Evolutionary conservation across 2,888 invertebrate genomes (phyloP).

Genomic region (Galerucella nymphaeae): DNA sequence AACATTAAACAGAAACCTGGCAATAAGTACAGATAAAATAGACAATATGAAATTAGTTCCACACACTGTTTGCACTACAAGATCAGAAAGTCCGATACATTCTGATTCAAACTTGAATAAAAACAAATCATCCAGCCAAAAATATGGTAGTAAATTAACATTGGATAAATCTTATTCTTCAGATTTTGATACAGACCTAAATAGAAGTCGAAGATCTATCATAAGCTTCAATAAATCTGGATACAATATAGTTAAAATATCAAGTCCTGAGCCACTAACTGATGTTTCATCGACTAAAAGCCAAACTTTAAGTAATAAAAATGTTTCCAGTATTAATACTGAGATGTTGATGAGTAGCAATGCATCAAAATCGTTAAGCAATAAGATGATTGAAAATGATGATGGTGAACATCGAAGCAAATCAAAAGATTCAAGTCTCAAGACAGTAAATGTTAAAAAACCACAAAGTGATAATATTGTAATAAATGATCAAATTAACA

Average conservation of each 20-base stretch:
- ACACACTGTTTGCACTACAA: background rate
- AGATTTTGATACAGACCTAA: constrained; percentile 38
- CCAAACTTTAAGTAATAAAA: background rate
- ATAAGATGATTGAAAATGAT: no score
- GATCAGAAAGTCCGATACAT: constrained; percentile 7
- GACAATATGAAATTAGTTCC: constrained; percentile 42
- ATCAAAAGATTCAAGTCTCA: background rate
- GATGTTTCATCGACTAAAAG: constrained; percentile 5
- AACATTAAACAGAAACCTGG: constrained; percentile 27
- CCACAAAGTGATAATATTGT: background rate
- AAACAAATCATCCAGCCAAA: constrained; percentile 1
- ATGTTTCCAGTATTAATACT: constrained; percentile 10
- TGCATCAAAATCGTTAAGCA: background rate
- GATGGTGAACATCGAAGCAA: background rate
- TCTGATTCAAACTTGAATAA: constrained; percentile 12
- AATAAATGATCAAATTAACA: background rate
- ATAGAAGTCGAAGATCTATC: constrained; percentile 38
- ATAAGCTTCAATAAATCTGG: constrained; percentile 35
- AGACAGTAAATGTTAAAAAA: background rate
- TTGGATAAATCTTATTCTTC: constrained; percentile 32
- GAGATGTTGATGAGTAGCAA: constrained; percentile 10
- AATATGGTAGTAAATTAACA: constrained; percentile 7
- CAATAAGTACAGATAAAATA: constrained; percentile 44
- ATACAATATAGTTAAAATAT: constrained; percentile 18
- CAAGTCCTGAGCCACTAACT: background rate